phyloP scores from a whole-genome alignment of 2,888 invertebrate genomes.

The Gymnosoma rotundatum region DNA sequence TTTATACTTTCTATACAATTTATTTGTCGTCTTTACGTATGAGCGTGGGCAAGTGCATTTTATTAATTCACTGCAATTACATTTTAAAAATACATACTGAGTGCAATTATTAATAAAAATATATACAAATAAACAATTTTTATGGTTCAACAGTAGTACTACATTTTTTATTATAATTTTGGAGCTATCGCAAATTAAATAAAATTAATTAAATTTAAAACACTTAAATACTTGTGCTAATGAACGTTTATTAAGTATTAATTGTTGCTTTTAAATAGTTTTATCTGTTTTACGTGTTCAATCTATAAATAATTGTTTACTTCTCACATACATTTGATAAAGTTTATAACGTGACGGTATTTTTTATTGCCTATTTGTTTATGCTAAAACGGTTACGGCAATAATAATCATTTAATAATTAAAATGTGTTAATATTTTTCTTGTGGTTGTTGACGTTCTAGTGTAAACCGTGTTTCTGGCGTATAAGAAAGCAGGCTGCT shows the following conservation, averaged over 20 bases:
- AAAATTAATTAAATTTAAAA: background rate
- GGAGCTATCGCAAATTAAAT: background rate
- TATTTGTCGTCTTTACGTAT: constrained; percentile 2
- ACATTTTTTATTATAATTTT: background rate
- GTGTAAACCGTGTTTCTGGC: constrained; percentile 29
- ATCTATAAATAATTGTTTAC: constrained; percentile 25
- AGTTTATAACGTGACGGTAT: constrained; percentile 17
- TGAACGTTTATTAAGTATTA: background rate
- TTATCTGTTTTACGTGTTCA: constrained; percentile 22
- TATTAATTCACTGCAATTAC: constrained; percentile 21
- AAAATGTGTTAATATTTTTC: constrained; percentile 39
- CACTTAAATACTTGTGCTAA: background rate
- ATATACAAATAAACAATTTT: constrained; percentile 8
- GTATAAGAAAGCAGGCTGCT: background rate
- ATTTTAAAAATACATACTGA: constrained; percentile 2
- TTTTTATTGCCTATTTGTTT: constrained; percentile 36
- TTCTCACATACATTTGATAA: background rate
- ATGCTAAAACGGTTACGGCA: constrained; percentile 50
- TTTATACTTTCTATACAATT: background rate
- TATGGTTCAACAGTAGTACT: constrained; percentile 15
- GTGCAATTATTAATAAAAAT: constrained; percentile 13
- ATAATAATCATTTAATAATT: constrained; percentile 29
- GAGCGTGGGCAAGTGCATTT: constrained; percentile 24
- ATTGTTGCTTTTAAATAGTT: constrained; percentile 23
- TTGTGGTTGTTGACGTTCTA: constrained; percentile 24